phyloP scores from a whole-genome alignment of 2,797 vertebrate genomes.

The Prunella strophiata region DNA sequence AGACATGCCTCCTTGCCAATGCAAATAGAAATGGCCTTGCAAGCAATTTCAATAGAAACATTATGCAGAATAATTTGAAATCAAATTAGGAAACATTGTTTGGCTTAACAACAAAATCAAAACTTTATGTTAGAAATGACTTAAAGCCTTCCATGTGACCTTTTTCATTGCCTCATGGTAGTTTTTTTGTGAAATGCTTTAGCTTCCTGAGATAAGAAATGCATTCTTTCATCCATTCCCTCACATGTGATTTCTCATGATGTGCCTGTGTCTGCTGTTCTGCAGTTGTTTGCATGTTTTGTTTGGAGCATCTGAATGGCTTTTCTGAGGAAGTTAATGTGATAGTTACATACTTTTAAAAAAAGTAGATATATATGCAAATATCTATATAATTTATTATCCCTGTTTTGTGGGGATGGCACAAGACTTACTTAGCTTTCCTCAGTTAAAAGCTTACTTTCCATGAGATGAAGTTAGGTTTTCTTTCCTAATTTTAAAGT shows the following conservation, averaged over 20 bases:
- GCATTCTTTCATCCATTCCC: not conserved
- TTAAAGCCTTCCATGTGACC: not conserved
- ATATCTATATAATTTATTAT: not conserved
- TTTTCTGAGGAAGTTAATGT: not conserved
- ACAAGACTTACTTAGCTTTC: not conserved
- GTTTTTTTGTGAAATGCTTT: not conserved
- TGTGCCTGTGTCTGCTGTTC: not conserved
- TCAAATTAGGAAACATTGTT: not conserved
- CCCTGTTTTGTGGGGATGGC: not conserved
- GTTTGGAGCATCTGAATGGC: not conserved
- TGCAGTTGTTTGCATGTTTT: not conserved
- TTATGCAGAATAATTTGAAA: not conserved
- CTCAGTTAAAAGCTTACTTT: not conserved
- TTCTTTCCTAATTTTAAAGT: conserved; percentile 4
- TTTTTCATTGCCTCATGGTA: not conserved
- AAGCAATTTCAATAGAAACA: not conserved
- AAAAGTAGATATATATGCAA: not conserved
- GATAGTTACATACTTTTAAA: not conserved
- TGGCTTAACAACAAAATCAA: not conserved
- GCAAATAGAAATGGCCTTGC: not conserved
- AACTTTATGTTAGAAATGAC: not conserved
- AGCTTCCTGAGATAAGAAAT: not conserved
- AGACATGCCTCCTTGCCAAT: not conserved
- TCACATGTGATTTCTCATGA: not conserved
- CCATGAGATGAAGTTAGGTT: not conserved